Percentiles rank a stretch among this genome's conserved stretches.
These are phyloP conservation scores for Papilio gigon DNA, from an alignment of 2,888 invertebrate species.

Conservation along the genomic window DNA sequence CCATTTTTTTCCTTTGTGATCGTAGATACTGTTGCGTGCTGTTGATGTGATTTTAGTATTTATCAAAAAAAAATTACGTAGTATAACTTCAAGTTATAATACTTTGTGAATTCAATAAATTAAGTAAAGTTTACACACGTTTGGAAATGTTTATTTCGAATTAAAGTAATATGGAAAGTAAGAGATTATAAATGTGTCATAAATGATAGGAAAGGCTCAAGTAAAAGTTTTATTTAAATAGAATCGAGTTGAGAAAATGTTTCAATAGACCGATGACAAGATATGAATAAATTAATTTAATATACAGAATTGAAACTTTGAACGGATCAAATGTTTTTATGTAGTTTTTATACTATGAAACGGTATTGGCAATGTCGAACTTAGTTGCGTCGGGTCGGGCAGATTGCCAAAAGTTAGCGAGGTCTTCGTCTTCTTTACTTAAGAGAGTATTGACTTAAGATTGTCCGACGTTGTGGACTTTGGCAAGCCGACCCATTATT, in stretches of 20 bases:
- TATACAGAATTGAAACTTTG: slow-evolving; percentile 16
- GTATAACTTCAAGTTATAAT: neutral
- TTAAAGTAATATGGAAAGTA: neutral
- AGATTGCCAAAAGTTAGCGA: slow-evolving; percentile 30
- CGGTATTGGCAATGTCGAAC: slow-evolving; percentile 19
- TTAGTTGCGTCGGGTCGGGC: slow-evolving; percentile 15
- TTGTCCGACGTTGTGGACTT: slow-evolving; percentile 11
- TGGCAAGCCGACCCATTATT: neutral
- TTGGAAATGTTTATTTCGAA: neutral
- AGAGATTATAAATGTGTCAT: neutral
- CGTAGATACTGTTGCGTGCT: too few relatives aligned
- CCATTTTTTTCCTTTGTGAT: too few relatives aligned
- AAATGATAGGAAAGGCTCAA: neutral
- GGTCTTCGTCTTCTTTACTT: slow-evolving; percentile 23
- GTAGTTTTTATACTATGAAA: slow-evolving; percentile 22
- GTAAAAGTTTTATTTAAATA: neutral
- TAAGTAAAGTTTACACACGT: neutral
- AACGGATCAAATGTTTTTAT: slow-evolving; percentile 3
- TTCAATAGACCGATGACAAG: slow-evolving; percentile 26
- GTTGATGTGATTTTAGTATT: too few relatives aligned
- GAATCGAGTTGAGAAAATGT: neutral
- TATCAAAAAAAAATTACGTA: neutral
- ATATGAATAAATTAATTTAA: slow-evolving; percentile 30
- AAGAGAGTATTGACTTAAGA: slow-evolving; percentile 32
- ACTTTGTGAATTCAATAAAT: too few relatives aligned